Base-by-base conservation (phyloP, 2,113 vertebrate species). In the Phocoena phocoena region DNA sequence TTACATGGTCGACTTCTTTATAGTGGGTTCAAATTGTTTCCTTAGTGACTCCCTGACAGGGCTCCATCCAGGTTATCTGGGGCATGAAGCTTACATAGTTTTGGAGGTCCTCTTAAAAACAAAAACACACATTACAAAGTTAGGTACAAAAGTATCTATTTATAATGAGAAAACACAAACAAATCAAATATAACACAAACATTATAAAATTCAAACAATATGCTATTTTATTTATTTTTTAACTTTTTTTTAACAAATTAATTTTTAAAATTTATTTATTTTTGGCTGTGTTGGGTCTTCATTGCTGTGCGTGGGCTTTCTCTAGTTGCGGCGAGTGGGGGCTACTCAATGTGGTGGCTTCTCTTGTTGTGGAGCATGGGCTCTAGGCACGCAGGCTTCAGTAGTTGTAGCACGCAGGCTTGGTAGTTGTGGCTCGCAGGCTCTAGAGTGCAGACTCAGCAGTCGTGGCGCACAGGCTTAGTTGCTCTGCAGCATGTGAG, bases 91-190 rank as follows among this genome's bases (percentile, higher is more conserved):
- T 81, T 47, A 33, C 20, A 11, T 80, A 67, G 60, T 73, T 92
- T 74, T 15, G 47, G 82, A 74, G 26, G 41, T 5, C 7, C 31
- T 90, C 38, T 83, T 33, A 38, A 76, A 80, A 38, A 53, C 53
- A 65, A 94, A 95, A 93, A 70, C 62, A 31, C 20, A 41, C 8
- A 20, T 68, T 73, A 58, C 9, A 92, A 88, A 95, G 74, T n/a
- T 85, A 74, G 4, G 36, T 55, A 26, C 47, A 26, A 60, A 65
- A 85, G 28, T 76, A 60, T 68, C 71, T 55, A 28, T 50, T 88
- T 55, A 88, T 55, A 71, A 53, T n/a, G 53, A 90, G 38, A 58
- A 71, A 71, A 84, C 20, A 85, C 11, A 8, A 65, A 85, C 8
- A 8, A 65, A 44, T 38, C 25, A 81, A 73, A 89, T 38, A 70